Evolutionary conservation across 1,140 invertebrate species (phyloP).

Genomic region (Platorchestia sp.): DNA sequence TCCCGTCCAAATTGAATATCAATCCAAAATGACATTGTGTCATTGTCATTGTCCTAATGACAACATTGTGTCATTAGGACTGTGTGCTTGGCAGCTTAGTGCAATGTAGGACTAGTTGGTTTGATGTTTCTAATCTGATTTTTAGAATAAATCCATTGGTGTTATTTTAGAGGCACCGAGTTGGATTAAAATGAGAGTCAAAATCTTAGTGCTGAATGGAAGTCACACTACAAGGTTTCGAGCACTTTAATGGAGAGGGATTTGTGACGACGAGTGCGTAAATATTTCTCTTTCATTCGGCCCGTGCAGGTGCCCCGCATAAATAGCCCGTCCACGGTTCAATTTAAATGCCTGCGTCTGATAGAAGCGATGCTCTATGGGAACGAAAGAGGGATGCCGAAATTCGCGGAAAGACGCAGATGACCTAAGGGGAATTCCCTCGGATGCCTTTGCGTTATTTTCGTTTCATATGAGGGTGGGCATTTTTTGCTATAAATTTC

Average conservation of each 20-base stretch:
- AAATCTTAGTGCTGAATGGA: neutral
- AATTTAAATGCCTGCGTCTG: neutral
- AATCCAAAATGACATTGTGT: neutral
- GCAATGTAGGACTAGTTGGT: neutral
- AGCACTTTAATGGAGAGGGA: neutral
- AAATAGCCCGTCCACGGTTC: neutral
- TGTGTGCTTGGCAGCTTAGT: neutral
- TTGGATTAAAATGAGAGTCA: neutral
- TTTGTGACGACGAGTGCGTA: neutral
- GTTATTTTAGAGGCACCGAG: neutral
- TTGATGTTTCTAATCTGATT: neutral
- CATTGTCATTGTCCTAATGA: neutral
- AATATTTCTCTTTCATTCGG: neutral
- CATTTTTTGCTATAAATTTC: constrained; percentile 29
- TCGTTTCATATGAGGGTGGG: neutral
- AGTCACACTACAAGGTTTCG: neutral
- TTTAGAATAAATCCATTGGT: neutral
- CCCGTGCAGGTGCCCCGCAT: neutral
- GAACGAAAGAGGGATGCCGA: neutral
- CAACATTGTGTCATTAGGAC: neutral
- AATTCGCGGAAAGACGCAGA: neutral
- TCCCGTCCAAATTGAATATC: neutral
- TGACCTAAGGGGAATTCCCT: neutral
- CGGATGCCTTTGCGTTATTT: neutral
- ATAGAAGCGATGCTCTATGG: neutral